Base-by-base conservation (phyloP, 2,888 invertebrate genomes). In the Drosophila eohydei region DNA sequence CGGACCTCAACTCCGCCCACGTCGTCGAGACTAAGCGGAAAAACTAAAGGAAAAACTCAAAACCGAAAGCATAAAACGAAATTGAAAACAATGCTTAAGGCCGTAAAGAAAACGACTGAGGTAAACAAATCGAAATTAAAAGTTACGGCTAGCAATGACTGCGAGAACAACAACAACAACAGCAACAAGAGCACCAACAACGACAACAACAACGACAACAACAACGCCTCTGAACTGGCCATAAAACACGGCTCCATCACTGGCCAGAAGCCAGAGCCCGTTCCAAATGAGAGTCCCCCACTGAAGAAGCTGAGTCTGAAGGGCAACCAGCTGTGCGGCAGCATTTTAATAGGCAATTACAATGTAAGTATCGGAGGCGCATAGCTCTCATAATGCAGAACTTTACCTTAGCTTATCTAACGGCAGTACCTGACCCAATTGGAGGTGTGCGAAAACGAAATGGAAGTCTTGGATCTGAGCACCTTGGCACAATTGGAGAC, bases 281-380 rank as follows among this genome's bases (percentile, higher is more conserved):
- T 34, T 3, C 11, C 68, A 40, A 73, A 52, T 65, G 71, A 71
- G 12, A 88, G 81, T 60, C 93, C 94, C 28, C 94, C 95, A 11
- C 93, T 96, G 21, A 95, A 95, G 41, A 95, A 95, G 77, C 95
- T 97, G n/a, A 96, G 96, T 91, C 93, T 97, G 44, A 94, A 96
- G 60, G 95, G 96, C 74, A 97, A 97, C 92, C 95, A 95, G 76
- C 93, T 97, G 34, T 96, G 97, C 92, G 97, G 97, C 64, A 96
- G 96, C 93, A 97, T 97, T 74, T 95, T 97, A 80, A 94, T 97
- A 58, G 97, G 96, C 63, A 97, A 97, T 92, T 97, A 97, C 93
- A 96, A 96, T 92, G 97, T 97, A 94, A 94, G 94, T 57, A 40
- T 0, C 48, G 6, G 48, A 14, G 30, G 6, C 9, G 1, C 30